Base-by-base conservation (phyloP, 2,113 vertebrate genomes). In the Nipponia nippon region DNA sequence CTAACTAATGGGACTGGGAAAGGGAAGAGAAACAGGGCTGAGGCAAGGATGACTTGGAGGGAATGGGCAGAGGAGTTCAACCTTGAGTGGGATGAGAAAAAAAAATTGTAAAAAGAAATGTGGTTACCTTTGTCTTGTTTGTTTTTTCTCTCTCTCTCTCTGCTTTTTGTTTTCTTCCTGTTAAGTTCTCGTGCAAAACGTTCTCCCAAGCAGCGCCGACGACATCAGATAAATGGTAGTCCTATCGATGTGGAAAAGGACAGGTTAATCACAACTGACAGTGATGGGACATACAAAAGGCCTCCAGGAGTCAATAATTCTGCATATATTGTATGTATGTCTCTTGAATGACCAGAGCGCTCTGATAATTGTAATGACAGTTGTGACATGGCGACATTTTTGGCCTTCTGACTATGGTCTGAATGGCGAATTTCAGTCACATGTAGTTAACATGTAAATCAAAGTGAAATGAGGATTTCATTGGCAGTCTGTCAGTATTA, bases 301-400 rank as follows among this genome's bases (percentile, higher is more conserved):
- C 99, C 99, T 58, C 99, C 99, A 3, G 99, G 99, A 29, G 99
- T 99, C 97, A 99, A 99, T 97, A 99, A 99, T 79, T 99, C 99
- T 6, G 99, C 99, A 47, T 99, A 99, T 62, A 99, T 99, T 75
- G 99, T 99, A 94, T 97, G 99, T 98, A 91, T 93, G 78, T 80
- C 93, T 94, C 79, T 79, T 87, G 71, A 85, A 85, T 83, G 32
- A 36, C 71, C 79, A 38, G 29, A 70, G 13, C 62, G 44, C 32
- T 81, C 58, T 93, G 65, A 5, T 87, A 66, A 23, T 70, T 55
- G 29, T 91, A 44, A 49, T 72, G 50, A 55, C 7, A 29, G 17
- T 30, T 95, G 40, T 38, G 44, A 52, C 34, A 49, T 1, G 19
- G 56, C n/a, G 49, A 75, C 56, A 10, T 10, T 49, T 75, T 89